Percentiles rank a stretch among this genome's conserved stretches.
These are phyloP conservation scores for Plemyria rubiginata DNA, from an alignment of 2,888 invertebrate genomes.

Conservation along the genomic window DNA sequence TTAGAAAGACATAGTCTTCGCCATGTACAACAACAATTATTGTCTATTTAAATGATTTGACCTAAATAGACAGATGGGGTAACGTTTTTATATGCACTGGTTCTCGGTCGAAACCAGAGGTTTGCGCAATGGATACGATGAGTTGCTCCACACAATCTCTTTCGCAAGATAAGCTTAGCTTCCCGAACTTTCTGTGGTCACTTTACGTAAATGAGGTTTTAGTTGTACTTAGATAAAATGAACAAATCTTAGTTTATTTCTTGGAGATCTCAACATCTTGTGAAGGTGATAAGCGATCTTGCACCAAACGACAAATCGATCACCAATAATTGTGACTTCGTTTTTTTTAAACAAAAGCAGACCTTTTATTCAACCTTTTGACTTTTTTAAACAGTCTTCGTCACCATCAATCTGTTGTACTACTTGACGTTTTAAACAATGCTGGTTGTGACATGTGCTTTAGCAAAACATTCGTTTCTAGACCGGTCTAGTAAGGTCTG, in stretches of 20 bases:
- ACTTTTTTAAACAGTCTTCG: neutral
- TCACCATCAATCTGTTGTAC: too few relatives aligned
- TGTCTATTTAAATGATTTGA: neutral
- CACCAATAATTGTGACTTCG: neutral
- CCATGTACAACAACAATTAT: neutral
- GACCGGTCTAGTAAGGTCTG: too few relatives aligned
- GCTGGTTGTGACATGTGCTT: too few relatives aligned
- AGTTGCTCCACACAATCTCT: constrained; percentile 19
- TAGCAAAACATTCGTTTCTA: too few relatives aligned
- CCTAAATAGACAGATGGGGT: constrained; percentile 4
- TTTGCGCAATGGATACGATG: constrained; percentile 13
- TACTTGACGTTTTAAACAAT: too few relatives aligned
- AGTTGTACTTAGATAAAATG: neutral
- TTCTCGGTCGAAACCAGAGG: constrained; percentile 10
- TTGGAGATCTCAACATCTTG: too few relatives aligned
- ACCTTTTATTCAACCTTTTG: neutral
- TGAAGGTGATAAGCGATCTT: neutral
- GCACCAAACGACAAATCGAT: neutral
- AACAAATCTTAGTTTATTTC: too few relatives aligned
- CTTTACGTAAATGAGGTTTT: constrained; percentile 9
- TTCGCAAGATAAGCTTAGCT: constrained; percentile 18
- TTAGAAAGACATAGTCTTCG: too few relatives aligned
- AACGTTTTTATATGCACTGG: constrained; percentile 6
- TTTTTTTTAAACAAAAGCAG: neutral
- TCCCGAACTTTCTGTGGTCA: constrained; percentile 19